These are phyloP conservation scores for Chrysaora quinquecirrha DNA, from an alignment of 30 jellyfish, hydroid and myxozoan species.

Conservation along the genomic window DNA sequence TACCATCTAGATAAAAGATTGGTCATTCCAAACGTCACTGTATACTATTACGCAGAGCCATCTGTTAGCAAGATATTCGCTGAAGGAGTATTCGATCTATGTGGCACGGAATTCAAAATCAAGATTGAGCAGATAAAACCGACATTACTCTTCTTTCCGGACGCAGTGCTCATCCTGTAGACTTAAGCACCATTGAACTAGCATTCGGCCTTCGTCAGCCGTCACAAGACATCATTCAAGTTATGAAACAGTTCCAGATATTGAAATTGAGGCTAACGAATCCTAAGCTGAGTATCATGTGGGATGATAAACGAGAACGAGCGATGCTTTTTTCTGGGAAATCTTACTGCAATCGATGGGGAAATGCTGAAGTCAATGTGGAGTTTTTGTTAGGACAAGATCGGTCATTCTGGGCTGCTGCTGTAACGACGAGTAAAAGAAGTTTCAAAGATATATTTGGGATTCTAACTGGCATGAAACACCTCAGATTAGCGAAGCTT, in stretches of 20 bases:
- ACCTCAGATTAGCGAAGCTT: conserved; percentile 55
- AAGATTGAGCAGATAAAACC: conserved; percentile 58
- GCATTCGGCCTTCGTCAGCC: conserved; percentile 77
- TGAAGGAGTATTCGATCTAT: conserved; percentile 63
- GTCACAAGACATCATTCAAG: conserved; percentile 19
- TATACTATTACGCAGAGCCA: conserved; percentile 31
- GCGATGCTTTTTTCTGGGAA: conserved; percentile 67
- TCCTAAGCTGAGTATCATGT: conserved; percentile 48
- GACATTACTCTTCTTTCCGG: conserved; percentile 65
- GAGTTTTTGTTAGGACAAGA: conserved; percentile 57
- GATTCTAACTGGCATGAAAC: conserved; percentile 36
- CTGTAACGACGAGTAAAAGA: conserved; percentile 35
- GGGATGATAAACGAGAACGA: conserved; percentile 46
- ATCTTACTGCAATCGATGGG: conserved; percentile 58
- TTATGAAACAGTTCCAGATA: conserved; percentile 40
- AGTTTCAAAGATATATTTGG: conserved; percentile 64
- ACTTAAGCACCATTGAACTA: conserved; percentile 65
- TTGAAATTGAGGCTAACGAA: conserved; percentile 47
- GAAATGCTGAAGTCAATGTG: conserved; percentile 37
- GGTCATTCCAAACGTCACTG: conserved; percentile 57
- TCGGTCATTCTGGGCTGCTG: conserved; percentile 67
- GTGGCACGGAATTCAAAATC: conserved; percentile 66
- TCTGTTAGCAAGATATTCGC: conserved; percentile 37
- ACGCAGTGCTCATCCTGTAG: conserved; percentile 63
- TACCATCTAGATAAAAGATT: conserved; percentile 45